Evolutionary conservation across 2,888 invertebrate genomes (phyloP).

Genomic region (Copidosoma aretas): DNA sequence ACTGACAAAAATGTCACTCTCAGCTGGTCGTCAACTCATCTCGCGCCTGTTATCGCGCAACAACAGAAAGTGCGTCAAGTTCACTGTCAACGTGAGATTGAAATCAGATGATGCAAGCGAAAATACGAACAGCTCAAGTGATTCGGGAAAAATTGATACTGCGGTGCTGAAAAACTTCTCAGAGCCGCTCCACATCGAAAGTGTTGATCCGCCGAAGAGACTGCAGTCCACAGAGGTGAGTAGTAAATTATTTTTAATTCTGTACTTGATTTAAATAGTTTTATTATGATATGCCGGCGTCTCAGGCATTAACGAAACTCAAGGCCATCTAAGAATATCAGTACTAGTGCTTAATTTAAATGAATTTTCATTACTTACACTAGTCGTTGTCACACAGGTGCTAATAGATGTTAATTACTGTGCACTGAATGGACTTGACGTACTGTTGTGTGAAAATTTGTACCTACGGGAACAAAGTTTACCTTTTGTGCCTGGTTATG

Average conservation of each 20-base stretch:
- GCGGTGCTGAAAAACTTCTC: slow-evolving; percentile 65
- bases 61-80: slow-evolving; percentile 33
- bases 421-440: slow-evolving; percentile 72
- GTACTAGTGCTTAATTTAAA: too few relatives aligned
- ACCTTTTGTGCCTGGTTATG: slow-evolving; percentile 72
- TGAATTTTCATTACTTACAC: too few relatives aligned
- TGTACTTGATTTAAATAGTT: too few relatives aligned
- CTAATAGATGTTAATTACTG: slow-evolving; percentile 70
- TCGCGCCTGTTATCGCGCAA: slow-evolving; percentile 36
- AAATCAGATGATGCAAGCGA: slow-evolving; percentile 25
- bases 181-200: slow-evolving; percentile 65
- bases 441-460: slow-evolving; percentile 65
- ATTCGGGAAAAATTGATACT: slow-evolving; percentile 55
- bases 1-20: slow-evolving; percentile 45
- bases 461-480: slow-evolving; percentile 62
- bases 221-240: slow-evolving; percentile 63
- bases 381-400: slow-evolving; percentile 66
- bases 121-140: not conserved
- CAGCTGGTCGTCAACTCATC: slow-evolving; percentile 39
- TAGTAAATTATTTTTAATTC: slow-evolving; percentile 8
- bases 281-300: too few relatives aligned
- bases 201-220: slow-evolving; percentile 58
- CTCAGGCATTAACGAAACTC: too few relatives aligned
- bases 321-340: too few relatives aligned
- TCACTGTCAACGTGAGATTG: slow-evolving; percentile 34